A percentile compares a stretch with the other conserved stretches of the same genome.
Conservation (phyloP, 2,797 vertebrate genomes). For the Craterocephalus amniculus region DNA sequence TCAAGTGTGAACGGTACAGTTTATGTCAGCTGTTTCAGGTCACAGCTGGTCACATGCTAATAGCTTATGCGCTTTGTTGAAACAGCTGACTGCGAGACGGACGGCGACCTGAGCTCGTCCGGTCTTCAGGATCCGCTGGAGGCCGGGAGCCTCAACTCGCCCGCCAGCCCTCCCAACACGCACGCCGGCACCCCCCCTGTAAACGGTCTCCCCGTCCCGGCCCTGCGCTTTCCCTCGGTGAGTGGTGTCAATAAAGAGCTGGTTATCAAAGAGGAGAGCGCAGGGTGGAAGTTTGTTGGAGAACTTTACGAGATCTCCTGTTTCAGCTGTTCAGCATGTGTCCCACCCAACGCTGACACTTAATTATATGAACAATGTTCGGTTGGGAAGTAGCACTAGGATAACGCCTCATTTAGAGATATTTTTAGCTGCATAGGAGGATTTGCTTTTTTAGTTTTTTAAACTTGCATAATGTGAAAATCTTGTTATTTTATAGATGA, state of each 20-base stretch:
- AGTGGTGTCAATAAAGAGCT: conserved; percentile 58
- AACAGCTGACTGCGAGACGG: conserved; percentile 95
- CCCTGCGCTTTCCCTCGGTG: conserved; percentile 87
- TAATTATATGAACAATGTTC: conserved; percentile 3
- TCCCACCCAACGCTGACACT: conserved; percentile 1
- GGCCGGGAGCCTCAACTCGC: conserved; percentile 51
- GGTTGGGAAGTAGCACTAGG: background rate
- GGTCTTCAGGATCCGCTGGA: conserved; percentile 90
- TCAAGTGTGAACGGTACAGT: conserved; percentile 4
- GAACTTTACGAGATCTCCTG: conserved; percentile 14
- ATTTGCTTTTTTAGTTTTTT: background rate
- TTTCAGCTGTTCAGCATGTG: conserved; percentile 3
- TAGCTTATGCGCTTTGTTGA: conserved; percentile 66
- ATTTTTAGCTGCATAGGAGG: background rate
- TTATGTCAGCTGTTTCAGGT: conserved; percentile 33
- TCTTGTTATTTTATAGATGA: background rate
- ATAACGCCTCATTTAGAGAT: background rate
- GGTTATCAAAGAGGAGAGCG: conserved; percentile 29
- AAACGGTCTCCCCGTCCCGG: conserved; percentile 75
- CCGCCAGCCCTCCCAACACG: conserved; percentile 54
- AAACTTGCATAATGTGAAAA: background rate
- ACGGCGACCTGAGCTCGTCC: conserved; percentile 93
- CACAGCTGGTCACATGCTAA: conserved; percentile 66
- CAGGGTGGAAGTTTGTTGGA: background rate
- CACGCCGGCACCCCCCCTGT: conserved; percentile 50